phyloP scores from a whole-genome alignment of 1,140 invertebrate species.

The Geopemphigus sp. region DNA sequence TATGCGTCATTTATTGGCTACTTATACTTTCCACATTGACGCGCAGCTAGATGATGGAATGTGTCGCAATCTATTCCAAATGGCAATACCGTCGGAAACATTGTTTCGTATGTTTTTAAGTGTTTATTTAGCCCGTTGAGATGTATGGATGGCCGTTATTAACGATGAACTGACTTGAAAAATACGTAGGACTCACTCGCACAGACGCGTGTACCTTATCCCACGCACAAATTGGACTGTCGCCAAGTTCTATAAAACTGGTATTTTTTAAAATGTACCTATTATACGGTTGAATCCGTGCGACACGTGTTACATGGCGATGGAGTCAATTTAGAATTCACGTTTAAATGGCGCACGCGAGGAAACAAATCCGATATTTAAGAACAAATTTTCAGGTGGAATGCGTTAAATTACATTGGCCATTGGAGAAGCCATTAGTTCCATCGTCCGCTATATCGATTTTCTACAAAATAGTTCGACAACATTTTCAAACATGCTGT shows the following conservation, averaged over 20 bases:
- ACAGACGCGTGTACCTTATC: background rate
- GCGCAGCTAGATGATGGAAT: background rate
- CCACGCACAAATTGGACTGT: constrained; percentile 10
- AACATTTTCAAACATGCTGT: background rate
- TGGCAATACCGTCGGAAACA: background rate
- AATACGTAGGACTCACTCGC: background rate
- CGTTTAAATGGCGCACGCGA: background rate
- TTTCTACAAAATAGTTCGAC: constrained; percentile 19
- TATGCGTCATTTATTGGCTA: constrained; percentile 5
- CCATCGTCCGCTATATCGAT: background rate
- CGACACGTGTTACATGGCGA: background rate
- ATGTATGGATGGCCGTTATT: background rate
- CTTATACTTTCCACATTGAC: constrained; percentile 31
- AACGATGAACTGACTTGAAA: background rate
- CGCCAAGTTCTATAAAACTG: constrained; percentile 21
- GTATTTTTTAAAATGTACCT: constrained; percentile 2
- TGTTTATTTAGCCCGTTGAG: background rate
- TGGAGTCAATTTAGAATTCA: constrained; percentile 4
- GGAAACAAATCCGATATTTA: constrained; percentile 24
- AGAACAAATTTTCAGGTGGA: constrained; percentile 7
- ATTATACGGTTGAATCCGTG: background rate
- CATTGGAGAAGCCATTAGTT: constrained; percentile 26
- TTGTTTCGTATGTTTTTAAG: background rate
- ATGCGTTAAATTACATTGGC: constrained; percentile 16
- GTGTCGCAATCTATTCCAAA: background rate